These are phyloP conservation scores for Heliothis peltigera DNA, from an alignment of 2,888 invertebrate species.

Conservation along the genomic window DNA sequence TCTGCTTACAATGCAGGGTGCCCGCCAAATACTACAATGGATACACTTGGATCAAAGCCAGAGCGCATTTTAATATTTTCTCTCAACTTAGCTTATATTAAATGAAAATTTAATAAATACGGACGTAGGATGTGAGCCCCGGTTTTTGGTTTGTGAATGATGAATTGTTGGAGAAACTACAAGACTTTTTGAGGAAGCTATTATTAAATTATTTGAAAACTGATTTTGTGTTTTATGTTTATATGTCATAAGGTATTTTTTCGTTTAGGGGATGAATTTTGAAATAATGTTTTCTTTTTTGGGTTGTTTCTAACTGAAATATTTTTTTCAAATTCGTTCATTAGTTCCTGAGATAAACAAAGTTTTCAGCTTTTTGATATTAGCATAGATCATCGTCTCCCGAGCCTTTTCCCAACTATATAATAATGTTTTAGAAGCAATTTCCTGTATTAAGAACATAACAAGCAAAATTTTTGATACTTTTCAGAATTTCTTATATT, in stretches of 20 bases:
- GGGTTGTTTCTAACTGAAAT: neutral
- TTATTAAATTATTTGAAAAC: slow-evolving; percentile 15
- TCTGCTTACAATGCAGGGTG: slow-evolving; percentile 61
- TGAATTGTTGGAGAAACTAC: slow-evolving; percentile 30
- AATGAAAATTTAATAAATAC: slow-evolving; percentile 57
- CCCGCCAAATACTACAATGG: slow-evolving; percentile 70
- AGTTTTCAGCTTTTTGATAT: no score
- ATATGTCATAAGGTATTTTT: neutral
- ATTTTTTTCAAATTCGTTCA: no score
- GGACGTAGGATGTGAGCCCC: slow-evolving; percentile 21
- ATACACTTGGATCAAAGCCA: slow-evolving; percentile 67
- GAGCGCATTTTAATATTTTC: slow-evolving; percentile 63
- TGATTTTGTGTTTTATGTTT: neutral
- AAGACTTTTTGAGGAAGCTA: slow-evolving; percentile 26
- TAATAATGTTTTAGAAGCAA: no score
- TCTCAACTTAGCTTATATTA: slow-evolving; percentile 44
- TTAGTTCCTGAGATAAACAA: no score
- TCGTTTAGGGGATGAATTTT: no score
- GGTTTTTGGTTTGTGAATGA: slow-evolving; percentile 30
- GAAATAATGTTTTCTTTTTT: no score
- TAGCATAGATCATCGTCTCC: no score
- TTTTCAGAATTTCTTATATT: neutral
- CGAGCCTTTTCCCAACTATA: no score
- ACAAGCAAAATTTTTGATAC: no score
- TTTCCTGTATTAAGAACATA: no score